Base-by-base conservation (phyloP, 2,888 invertebrate genomes). In the Dicyrtoma fusca region DNA sequence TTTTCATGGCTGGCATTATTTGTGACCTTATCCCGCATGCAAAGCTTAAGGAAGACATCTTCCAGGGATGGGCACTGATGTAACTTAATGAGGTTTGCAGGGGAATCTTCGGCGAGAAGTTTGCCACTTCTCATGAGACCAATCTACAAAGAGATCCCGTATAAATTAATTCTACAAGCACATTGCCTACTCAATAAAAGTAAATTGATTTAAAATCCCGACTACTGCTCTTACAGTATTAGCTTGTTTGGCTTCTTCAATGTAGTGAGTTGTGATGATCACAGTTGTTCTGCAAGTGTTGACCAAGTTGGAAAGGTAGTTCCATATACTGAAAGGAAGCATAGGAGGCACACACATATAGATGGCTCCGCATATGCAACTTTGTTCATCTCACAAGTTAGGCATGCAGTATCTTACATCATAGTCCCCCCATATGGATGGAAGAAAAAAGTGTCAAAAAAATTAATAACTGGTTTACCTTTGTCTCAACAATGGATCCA, bases 191-290 rank as follows among this genome's bases (percentile, higher is more conserved):
- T n/a, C n/a, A n/a, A n/a, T n/a, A n/a, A 34, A 5, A 34, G 8
- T 34, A 34, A 34, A 34, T 3, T 34, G 34, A 5, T 34, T 34
- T 34, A 34, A 5, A n/a, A n/a, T n/a, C n/a, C n/a, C n/a, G n/a
- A 55, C 4, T n/a, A 13, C 5, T 6, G 21, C 45, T 63, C 76
- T 88, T 84, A 94, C 94, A 83, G 91, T 88, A 83, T 94, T 92
- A 75, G 94, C 94, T 85, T 94, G 94, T 80, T 93, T 85, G 21
- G 96, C 95, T 85, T 97, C 96, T 84, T 97, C 96, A 75, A 96
- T 95, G 82, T 97, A 97, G 89, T 97, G 93, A 82, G 96, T 92
- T 79, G 96, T 96, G 72, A 96, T 94, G 73, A 96, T 94, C 80
- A 96, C 95, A 21, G 96, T 96, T 84, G 94, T 95, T 84, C 92